Conservation (phyloP, 2,113 vertebrate genomes). For the Equus przewalskii region DNA sequence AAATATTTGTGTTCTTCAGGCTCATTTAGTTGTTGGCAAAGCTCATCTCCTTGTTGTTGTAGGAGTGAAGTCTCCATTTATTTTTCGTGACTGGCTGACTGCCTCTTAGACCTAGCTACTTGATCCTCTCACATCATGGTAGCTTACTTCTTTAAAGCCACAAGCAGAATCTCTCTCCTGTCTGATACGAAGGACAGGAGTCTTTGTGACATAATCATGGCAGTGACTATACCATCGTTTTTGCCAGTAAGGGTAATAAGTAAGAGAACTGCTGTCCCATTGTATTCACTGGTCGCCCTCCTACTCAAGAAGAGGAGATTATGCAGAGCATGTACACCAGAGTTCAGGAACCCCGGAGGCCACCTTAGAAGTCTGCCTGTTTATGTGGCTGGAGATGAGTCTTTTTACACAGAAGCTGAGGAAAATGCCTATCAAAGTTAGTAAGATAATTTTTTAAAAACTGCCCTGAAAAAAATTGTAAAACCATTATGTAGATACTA, state of each 20-base stretch:
- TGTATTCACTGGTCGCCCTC: not conserved
- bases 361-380: not conserved
- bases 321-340: rapidly evolving
- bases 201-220: not conserved
- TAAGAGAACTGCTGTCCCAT: not conserved
- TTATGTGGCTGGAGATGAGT: not conserved
- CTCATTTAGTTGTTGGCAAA: not conserved
- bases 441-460: not conserved
- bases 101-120: not conserved
- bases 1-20: not conserved
- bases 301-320: not conserved
- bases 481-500: not conserved
- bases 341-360: not conserved
- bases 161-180: not conserved
- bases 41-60: not conserved
- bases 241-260: not conserved
- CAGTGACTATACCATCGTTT: not conserved
- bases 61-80: not conserved
- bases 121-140: rapidly evolving
- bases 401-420: not conserved
- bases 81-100: not conserved
- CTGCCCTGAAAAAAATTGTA: not conserved
- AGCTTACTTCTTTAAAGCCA: not conserved
- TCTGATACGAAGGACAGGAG: not conserved
- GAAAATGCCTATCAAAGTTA: not conserved